Base-by-base conservation (phyloP, 1,140 invertebrate genomes). In the Drosophila willistoni region DNA sequence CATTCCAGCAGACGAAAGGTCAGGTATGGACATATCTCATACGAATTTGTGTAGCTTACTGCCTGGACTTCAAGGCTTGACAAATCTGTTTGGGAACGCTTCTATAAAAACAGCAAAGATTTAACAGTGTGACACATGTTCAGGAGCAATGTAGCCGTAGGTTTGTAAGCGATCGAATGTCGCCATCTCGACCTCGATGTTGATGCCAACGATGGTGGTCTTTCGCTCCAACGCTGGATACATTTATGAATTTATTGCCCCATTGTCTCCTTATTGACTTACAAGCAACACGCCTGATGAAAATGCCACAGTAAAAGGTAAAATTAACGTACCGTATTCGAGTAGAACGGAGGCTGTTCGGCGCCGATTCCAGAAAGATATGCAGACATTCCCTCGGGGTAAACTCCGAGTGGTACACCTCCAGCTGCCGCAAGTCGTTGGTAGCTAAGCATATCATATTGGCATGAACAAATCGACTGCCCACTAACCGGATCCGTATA, bases 401-500 rank as follows among this genome's bases (percentile, higher is more conserved):
- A 95, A 71, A 96, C 95, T 41, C 95, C 95, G 64, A 97, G 93
- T 34, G 95, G 95, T 66, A 94, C 93, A 25, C 93, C 94, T 19
- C 95, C 93, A 64, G 95, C 92, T 2, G 95, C 95, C 5, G 95
- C 95, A 12, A 97, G 93, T 70, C 96, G 94, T 93, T 96, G 97
- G 93, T 96, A 98, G 91, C 94, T 96, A 77, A 95, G 94, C 69
- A 96, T 94, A 91, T 95, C 96, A 93, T 96, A 96, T 93, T 98
- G 97, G 93, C 97, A 98, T 68, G 97, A 98, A 93, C 97, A 98
- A 13, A 98, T 95, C 7, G 96, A 97, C 93, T 98, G 97, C 17
- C 97, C 97, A 47, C 97, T 98, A 76, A 98, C 94, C 7, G 97
- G 97, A 93, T 98, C 97, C 71, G 97, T 97, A 93, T 97, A 97